Percentiles rank a stretch among this genome's conserved stretches.
phyloP scores from a whole-genome alignment of 2,797 vertebrate genomes.

The Sebastes cheni region DNA sequence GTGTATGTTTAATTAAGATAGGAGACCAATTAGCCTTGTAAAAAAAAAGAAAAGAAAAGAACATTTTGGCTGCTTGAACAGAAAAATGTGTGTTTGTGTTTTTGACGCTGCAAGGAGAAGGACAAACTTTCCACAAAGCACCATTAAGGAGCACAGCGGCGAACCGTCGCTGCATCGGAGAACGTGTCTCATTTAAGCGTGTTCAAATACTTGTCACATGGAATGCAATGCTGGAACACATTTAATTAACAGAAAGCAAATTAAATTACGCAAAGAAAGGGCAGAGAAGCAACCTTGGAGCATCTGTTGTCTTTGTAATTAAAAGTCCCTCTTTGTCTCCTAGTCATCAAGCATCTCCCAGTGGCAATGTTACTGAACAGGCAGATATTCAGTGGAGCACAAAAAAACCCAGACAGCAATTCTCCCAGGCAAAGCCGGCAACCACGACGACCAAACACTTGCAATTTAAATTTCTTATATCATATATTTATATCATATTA shows the following conservation, averaged over 20 bases:
- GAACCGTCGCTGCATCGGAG: background rate
- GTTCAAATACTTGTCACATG: constrained; percentile 39
- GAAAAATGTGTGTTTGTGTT: background rate
- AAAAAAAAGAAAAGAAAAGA: background rate
- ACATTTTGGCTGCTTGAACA: constrained; percentile 1
- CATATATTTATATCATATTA: background rate
- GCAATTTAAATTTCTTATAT: background rate
- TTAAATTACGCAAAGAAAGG: constrained; percentile 72
- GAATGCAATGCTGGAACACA: constrained; percentile 55
- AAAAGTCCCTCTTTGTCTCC: constrained; percentile 73
- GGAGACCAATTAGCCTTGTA: constrained; percentile 1
- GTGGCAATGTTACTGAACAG: constrained; percentile 56
- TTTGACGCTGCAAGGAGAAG: background rate
- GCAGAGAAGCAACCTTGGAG: constrained; percentile 65
- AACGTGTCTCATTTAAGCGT: constrained; percentile 20
- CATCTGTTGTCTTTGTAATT: constrained; percentile 79
- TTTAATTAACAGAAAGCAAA: constrained; percentile 78
- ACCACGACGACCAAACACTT: background rate
- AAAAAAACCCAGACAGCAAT: constrained; percentile 16
- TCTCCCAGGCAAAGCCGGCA: constrained; percentile 26
- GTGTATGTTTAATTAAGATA: constrained; percentile 28
- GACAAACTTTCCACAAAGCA: background rate
- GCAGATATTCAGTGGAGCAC: constrained; percentile 53
- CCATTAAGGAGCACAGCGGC: background rate
- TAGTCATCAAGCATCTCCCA: constrained; percentile 67